Evolutionary conservation across 1,140 invertebrate species (phyloP), one percentile per base, ranked within the genome.

Genomic region (Listronotus bonariensis): DNA sequence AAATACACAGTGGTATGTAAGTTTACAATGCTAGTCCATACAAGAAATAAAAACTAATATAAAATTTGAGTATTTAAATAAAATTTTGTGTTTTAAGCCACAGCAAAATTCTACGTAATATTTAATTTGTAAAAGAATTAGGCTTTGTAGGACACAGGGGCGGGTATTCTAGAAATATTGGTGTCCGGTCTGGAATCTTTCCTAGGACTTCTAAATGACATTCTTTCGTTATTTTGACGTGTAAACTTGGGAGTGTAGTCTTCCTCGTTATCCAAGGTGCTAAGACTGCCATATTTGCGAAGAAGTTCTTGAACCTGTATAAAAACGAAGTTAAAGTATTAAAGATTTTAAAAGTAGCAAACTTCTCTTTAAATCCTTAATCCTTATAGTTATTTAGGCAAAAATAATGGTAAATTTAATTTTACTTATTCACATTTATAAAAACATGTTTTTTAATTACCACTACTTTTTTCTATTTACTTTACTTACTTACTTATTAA

Each of bases 291-390:
- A 65, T 89, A 90, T 53, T 88, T 84, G 26, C 84, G 85, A 8
- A 91, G 80, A 12, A 91, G 80, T 7, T 86, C 85, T 69, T 90
- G 88, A 76, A 91, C 83, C 72, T 89, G 88, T 6, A 3, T 6
- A 36, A 26, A 41, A n/a, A n/a, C n/a, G n/a, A n/a, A n/a, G n/a
- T n/a, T n/a, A n/a, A n/a, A n/a, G n/a, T n/a, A n/a, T n/a, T n/a
- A n/a, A n/a, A n/a, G n/a, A n/a, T n/a, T n/a, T n/a, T n/a, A n/a
- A n/a, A n/a, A n/a, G n/a, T n/a, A n/a, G n/a, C n/a, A n/a, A n/a
- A n/a, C n/a, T n/a, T n/a, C n/a, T n/a, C n/a, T n/a, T n/a, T n/a
- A n/a, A n/a, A n/a, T n/a, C n/a, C n/a, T n/a, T n/a, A n/a, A n/a
- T n/a, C n/a, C n/a, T n/a, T n/a, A n/a, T n/a, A n/a, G n/a, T n/a